Evolutionary conservation across 2,797 vertebrate genomes (phyloP).

Genomic region (Oreonectes daqikongensis): DNA sequence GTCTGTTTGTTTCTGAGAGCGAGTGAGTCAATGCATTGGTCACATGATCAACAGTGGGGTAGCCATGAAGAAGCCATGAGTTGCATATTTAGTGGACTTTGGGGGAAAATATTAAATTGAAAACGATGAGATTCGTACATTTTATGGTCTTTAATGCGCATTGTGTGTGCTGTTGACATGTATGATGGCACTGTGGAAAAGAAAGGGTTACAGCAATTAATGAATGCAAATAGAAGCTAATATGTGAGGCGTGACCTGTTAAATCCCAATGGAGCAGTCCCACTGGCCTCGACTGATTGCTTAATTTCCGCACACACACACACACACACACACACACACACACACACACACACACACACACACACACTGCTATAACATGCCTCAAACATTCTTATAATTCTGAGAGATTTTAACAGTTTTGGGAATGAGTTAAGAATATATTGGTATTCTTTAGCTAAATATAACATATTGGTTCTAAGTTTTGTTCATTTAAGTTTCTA

Average conservation of each 20-base stretch:
- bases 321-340: conserved; percentile 3
- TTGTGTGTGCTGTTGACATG: neutral
- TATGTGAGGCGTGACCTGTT: conserved; percentile 43
- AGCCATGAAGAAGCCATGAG: neutral
- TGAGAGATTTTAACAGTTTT: neutral
- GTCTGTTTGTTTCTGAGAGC: conserved; percentile 20
- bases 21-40: conserved; percentile 26
- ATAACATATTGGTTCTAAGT: neutral
- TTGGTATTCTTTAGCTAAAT: conserved; percentile 8
- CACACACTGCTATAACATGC: neutral
- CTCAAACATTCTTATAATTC: conserved; percentile 7
- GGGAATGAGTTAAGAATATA: neutral
- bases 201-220: conserved; percentile 40
- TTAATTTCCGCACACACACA: conserved; percentile 9
- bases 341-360: neutral
- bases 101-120: neutral
- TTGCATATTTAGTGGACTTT: neutral
- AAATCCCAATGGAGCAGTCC: conserved; percentile 24
- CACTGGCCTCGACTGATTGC: conserved; percentile 22
- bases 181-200: neutral
- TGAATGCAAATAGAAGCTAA: conserved; percentile 41
- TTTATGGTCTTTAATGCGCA: neutral
- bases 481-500: conserved; percentile 1
- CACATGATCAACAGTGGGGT: conserved; percentile 33
- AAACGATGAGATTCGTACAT: neutral